Evolutionary conservation across 2,797 vertebrate genomes (phyloP).

Genomic region (Ctenopoma multispine): DNA sequence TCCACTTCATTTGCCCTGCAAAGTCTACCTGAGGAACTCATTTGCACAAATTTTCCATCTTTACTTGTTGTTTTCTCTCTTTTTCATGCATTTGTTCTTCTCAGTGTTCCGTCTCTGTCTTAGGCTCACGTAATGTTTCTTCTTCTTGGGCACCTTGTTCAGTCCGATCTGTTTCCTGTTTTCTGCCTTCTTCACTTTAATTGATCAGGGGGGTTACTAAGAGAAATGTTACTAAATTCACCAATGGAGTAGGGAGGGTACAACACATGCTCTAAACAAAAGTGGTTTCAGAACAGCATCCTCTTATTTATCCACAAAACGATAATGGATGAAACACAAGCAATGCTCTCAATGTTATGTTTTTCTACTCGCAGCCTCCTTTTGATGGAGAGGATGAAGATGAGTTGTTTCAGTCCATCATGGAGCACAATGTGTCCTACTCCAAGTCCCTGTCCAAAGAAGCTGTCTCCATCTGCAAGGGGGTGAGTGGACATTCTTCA

Average conservation of each 20-base stretch:
- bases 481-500: conserved; percentile 82
- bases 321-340: conserved; percentile 8
- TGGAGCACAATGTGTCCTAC: conserved; percentile 97
- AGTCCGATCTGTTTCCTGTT: background rate
- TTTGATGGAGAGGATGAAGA: conserved; percentile 98
- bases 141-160: background rate
- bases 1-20: conserved; percentile 60
- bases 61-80: conserved; percentile 17
- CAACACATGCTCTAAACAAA: background rate
- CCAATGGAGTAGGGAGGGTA: background rate
- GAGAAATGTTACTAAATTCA: background rate
- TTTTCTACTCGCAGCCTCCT: conserved; percentile 85
- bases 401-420: conserved; percentile 96
- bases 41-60: conserved; percentile 10
- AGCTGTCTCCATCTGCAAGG: conserved; percentile 96
- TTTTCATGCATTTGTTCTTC: background rate
- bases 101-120: background rate
- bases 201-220: background rate
- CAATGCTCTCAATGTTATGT: conserved; percentile 6
- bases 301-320: background rate
- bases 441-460: conserved; percentile 96
- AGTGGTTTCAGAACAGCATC: background rate
- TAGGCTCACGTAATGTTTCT: background rate
- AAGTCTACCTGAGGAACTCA: conserved; percentile 38
- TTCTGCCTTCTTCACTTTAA: conserved; percentile 3